phyloP scores from a whole-genome alignment of 2,797 vertebrate genomes.

The Chelonia mydas region DNA sequence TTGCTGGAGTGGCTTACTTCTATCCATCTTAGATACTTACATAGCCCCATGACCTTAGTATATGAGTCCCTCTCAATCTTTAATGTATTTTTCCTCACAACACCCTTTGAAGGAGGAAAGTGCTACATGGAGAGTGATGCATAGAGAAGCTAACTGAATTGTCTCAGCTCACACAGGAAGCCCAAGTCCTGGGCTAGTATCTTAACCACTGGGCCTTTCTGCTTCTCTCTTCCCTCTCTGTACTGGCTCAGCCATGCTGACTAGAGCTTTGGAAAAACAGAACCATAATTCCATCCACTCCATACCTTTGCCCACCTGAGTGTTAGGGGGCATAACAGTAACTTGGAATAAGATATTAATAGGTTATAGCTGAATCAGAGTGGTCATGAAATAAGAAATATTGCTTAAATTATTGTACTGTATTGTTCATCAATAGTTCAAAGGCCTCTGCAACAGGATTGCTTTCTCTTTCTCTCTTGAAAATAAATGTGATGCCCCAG shows the following conservation, averaged over 20 bases:
- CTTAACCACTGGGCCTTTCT: no score
- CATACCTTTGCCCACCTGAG: conserved; percentile 14
- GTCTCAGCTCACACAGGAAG: no score
- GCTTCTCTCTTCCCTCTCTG: no score
- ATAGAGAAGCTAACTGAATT: no score
- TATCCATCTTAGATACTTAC: no score
- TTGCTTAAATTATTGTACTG: conserved; percentile 12
- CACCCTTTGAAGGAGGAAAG: no score
- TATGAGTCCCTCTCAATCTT: no score
- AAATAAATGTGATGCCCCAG: neutral
- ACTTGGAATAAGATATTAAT: conserved; percentile 33
- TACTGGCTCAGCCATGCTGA: neutral
- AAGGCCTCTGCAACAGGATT: neutral
- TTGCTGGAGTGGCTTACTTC: no score
- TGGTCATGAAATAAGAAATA: neutral
- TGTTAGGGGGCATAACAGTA: neutral
- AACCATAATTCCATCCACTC: neutral
- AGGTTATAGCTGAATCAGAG: neutral
- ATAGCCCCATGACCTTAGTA: no score
- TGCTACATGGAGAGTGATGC: no score
- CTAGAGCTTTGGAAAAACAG: neutral
- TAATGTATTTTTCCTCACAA: no score
- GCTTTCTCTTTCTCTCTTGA: neutral
- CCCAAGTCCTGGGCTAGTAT: no score
- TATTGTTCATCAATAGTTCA: neutral